Evolutionary conservation across 1,140 invertebrate genomes (phyloP), one percentile per base, ranked within the genome.

Genomic region (Caerostris extrusa): DNA sequence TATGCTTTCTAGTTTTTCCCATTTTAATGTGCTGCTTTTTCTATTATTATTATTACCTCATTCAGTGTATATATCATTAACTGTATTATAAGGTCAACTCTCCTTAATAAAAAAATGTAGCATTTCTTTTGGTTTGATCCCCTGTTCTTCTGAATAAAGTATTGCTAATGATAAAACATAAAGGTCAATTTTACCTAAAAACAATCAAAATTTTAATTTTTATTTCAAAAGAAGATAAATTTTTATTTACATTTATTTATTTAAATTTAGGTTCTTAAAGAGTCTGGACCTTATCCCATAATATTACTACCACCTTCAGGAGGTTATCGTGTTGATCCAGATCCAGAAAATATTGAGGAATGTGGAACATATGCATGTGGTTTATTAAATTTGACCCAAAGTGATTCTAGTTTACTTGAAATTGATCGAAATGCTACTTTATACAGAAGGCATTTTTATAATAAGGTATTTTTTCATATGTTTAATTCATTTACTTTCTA

Each of bases 291-390:
- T 7, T 98, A 98, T 95, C 98, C 98, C 7, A 97, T 98, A 97
- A 98, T 99, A 69, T 97, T 98, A 69, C 96, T 98, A 91, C 98
- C 98, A 1, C 96, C 97, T 6, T 96, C 96, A 90, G 97, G 97
- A 14, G 98, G 98, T 50, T 99, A 99, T 96, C 99, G 98, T 98
- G 97, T 98, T 94, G 98, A 99, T 95, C 98, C 98, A 57, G 97
- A 97, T 94, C 97, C 98, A 95, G 97, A 95, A 82, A 95, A 95
- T 60, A 96, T 96, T 95, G 55, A 97, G 95, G 6, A 58, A 3
- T 14, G 4, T 61, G 34, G 53, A 14, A 14, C 10, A 5, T 14
- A 91, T 50, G 3, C 14, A n/a, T 17, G 12, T 81, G 56, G 64
- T 60, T 17, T 34, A 55, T 12, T 60, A 3, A 50, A 61, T 53